These are phyloP conservation scores for Apomyelois bistriatella DNA, from an alignment of 2,888 invertebrate genomes.

Conservation along the genomic window DNA sequence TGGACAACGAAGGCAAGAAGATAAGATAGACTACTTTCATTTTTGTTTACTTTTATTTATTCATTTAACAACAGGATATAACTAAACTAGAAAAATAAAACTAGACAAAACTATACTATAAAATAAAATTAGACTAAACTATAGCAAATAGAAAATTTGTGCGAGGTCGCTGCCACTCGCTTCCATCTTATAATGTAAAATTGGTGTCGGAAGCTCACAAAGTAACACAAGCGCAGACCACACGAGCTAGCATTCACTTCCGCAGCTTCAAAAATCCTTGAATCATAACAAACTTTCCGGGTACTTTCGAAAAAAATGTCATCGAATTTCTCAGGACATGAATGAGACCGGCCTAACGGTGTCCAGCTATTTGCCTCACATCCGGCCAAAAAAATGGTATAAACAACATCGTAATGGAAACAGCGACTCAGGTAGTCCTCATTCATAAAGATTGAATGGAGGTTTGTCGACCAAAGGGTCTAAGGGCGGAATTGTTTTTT, in stretches of 20 bases:
- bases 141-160: too few species aligned
- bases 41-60: too few species aligned
- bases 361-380: slow-evolving; percentile 59
- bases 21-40: too few species aligned
- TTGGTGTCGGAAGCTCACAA: neutral
- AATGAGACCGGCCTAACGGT: slow-evolving; percentile 59
- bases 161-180: too few species aligned
- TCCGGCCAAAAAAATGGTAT: slow-evolving; percentile 58
- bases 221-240: too few species aligned
- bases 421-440: slow-evolving; percentile 57
- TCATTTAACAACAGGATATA: too few species aligned
- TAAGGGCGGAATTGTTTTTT: slow-evolving; percentile 32
- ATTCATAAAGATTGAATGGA: slow-evolving; percentile 69
- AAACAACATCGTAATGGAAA: slow-evolving; percentile 42
- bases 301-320: slow-evolving; percentile 17
- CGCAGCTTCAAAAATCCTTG: neutral
- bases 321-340: slow-evolving; percentile 32
- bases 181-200: too few species aligned
- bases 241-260: neutral
- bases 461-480: slow-evolving; percentile 30
- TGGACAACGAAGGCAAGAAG: too few species aligned
- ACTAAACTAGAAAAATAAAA: too few species aligned
- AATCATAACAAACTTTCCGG: slow-evolving; percentile 15
- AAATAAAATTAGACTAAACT: too few species aligned
- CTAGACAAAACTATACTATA: too few species aligned